A percentile compares a stretch with the other conserved stretches of the same genome.
phyloP scores from a whole-genome alignment of 2,797 vertebrate species.

The Paguma larvata region DNA sequence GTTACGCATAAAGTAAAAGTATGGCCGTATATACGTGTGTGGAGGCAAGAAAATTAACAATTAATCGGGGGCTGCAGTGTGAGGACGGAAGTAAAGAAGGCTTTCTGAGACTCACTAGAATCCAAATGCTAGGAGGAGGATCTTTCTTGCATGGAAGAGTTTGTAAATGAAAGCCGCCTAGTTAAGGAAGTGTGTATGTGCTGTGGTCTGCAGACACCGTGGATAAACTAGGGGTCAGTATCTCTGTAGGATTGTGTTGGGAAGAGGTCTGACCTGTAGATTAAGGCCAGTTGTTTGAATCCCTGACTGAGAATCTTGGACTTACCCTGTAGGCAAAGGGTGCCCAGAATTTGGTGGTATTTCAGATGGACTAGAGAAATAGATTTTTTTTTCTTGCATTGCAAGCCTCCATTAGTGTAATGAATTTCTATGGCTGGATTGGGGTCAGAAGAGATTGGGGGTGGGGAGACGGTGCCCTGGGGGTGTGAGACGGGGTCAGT shows the following conservation, averaged over 20 bases:
- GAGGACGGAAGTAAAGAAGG: background rate
- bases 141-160: background rate
- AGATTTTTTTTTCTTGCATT: background rate
- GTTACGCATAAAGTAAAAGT: background rate
- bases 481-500: background rate
- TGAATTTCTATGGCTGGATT: background rate
- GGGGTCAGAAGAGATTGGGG: background rate
- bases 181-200: background rate
- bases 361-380: background rate
- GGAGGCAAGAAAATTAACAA: background rate
- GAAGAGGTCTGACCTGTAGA: background rate
- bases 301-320: background rate
- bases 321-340: background rate
- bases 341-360: background rate
- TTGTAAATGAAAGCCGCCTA: background rate
- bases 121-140: background rate
- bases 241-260: background rate
- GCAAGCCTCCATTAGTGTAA: background rate
- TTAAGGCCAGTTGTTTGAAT: background rate
- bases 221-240: background rate
- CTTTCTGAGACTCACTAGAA: background rate
- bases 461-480: no score
- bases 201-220: background rate
- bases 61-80: background rate
- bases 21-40: background rate